Base-by-base conservation (phyloP, 2,888 invertebrate species). In the Horisme vitalbata region DNA sequence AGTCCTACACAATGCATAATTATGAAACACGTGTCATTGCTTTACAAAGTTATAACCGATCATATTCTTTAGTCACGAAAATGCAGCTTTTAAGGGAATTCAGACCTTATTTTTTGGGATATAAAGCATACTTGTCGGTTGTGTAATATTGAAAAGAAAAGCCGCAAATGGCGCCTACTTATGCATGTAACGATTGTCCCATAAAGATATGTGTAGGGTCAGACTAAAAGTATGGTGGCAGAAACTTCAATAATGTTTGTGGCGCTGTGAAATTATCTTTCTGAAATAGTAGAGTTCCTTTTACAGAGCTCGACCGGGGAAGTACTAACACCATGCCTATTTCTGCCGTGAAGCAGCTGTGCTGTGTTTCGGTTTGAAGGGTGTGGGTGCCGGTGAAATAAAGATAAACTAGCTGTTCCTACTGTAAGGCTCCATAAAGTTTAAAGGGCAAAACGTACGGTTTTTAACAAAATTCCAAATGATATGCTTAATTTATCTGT, bases 11-110 rank as follows among this genome's bases (percentile, higher is more conserved):
- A 44, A 33, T 6, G 18, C 5, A 5, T 30, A 39, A 10, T 13
- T 31, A 26, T 30, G 63, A 59, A 62, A 63, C 63, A 64, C 61
- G 56, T 64, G 63, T 64, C 64, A 63, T 68, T 68, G 64, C 64
- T 59, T 60, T 64, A 63, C 62, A 61, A 65, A 61, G 57, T 57
- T 57, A 61, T 59, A 52, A 54, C 57, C 54, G 55, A 59, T 54
- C 55, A 68, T 66, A 62, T 47, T 60, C 48, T 45, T 32, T 47
- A 57, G 63, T 66, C 66, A 66, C 62, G 67, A 61, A 55, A 56
- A 45, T 20, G 33, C 11, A 32, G 5, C 7, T 13, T 34, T 21
- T 38, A 43, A 23, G 20, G 26, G 24, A 56, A 52, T 45, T 35
- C 41, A 8, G 36, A 48, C 50, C 48, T 41, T 59, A 60, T 48